Evolutionary conservation across 2,113 vertebrate genomes (phyloP).

Genomic region (Heloderma charlesbogerti): DNA sequence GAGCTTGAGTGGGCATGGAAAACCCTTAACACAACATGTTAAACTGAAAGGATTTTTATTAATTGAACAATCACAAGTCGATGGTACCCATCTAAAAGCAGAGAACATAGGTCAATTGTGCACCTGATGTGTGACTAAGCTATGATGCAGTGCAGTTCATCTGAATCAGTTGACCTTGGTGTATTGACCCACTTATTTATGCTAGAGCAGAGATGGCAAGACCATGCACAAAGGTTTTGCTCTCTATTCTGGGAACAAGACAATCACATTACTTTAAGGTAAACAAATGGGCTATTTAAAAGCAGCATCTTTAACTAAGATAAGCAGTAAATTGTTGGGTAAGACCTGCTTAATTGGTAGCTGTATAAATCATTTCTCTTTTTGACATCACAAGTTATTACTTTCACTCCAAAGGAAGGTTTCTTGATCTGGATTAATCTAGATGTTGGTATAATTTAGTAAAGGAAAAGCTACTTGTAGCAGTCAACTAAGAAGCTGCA

Average conservation of each 20-base stretch:
- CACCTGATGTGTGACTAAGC: not conserved
- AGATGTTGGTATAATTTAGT: not conserved
- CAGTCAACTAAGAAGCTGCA: accelerated
- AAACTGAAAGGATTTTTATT: too few relatives aligned
- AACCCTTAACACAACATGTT: too few relatives aligned
- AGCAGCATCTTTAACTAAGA: not conserved
- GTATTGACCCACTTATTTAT: not conserved
- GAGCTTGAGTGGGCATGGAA: too few relatives aligned
- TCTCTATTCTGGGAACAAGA: slow-evolving; percentile 62
- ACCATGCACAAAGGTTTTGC: not conserved
- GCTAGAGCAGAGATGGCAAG: not conserved
- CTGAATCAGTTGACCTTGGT: not conserved
- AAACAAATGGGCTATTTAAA: not conserved
- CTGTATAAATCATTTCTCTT: slow-evolving; percentile 9
- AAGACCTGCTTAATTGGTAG: not conserved
- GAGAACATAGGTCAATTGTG: not conserved
- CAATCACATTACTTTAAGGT: slow-evolving; percentile 45
- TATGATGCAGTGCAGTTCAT: not conserved
- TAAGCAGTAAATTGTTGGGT: not conserved
- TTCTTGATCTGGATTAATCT: accelerated
- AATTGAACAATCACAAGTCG: not conserved
- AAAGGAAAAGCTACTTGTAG: not conserved
- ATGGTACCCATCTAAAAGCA: not conserved
- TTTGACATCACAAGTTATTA: not conserved
- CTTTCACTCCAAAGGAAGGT: not conserved